phyloP scores from a whole-genome alignment of 1,140 invertebrate genomes.

The Tetramorium alpestre region DNA sequence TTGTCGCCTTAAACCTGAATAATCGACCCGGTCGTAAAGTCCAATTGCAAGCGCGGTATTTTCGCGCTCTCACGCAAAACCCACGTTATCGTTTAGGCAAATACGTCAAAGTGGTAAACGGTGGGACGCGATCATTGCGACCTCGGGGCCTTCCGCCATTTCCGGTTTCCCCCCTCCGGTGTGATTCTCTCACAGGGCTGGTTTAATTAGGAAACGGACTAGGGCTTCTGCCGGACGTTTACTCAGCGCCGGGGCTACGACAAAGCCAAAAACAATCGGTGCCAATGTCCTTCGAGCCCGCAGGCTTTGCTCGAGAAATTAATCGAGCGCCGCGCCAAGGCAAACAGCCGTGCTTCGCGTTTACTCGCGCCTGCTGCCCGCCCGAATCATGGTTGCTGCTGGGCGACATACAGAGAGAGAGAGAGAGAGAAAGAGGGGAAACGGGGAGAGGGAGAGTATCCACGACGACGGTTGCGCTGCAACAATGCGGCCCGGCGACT shows the following conservation, averaged over 20 bases:
- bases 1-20: not conserved
- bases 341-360: slow-evolving; percentile 70
- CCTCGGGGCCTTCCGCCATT: not conserved
- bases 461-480: slow-evolving; percentile 34
- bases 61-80: not conserved
- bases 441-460: not conserved
- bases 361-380: slow-evolving; percentile 56
- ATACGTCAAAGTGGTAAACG: slow-evolving; percentile 56
- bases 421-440: not conserved
- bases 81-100: slow-evolving; percentile 43
- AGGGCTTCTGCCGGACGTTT: slow-evolving; percentile 64
- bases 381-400: slow-evolving; percentile 31
- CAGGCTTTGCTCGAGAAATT: slow-evolving; percentile 74
- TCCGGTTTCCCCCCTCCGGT: slow-evolving; percentile 13
- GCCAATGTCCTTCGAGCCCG: slow-evolving; percentile 72
- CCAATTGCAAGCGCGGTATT: not conserved
- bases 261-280: slow-evolving; percentile 75
- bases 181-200: slow-evolving; percentile 55
- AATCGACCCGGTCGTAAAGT: not conserved
- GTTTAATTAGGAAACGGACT: slow-evolving; percentile 61
- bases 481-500: slow-evolving; percentile 62
- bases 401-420: not conserved
- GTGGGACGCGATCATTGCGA: slow-evolving; percentile 23
- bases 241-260: slow-evolving; percentile 64
- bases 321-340: slow-evolving; percentile 67